A percentile compares a stretch with the other conserved stretches of the same genome.
phyloP scores from a whole-genome alignment of 2,113 vertebrate species.

The Phyllostomus hastatus region DNA sequence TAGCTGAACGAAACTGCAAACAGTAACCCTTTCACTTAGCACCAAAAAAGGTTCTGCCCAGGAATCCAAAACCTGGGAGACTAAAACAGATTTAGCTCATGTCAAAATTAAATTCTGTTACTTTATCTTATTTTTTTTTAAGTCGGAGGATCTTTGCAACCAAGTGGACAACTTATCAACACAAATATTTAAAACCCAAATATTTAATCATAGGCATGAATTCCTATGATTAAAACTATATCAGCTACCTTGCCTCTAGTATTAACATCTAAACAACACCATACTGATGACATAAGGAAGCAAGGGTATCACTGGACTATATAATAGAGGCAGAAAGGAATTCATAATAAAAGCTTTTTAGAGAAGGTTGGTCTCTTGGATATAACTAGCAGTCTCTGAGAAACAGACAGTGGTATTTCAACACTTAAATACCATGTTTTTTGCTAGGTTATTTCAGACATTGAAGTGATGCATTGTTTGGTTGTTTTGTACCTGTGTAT shows the following conservation, averaged over 20 bases:
- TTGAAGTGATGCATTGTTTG: conserved; percentile 80
- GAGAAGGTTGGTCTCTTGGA: conserved; percentile 75
- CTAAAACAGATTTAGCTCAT: neutral
- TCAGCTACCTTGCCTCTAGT: conserved; percentile 45
- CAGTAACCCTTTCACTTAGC: conserved; percentile 70
- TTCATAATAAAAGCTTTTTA: conserved; percentile 77
- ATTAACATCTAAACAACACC: conserved; percentile 74
- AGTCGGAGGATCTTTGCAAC: neutral
- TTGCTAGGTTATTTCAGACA: conserved; percentile 80
- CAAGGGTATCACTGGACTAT: conserved; percentile 66
- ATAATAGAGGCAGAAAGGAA: conserved; percentile 78
- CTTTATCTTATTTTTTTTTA: neutral
- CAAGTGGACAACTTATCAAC: conserved; percentile 31
- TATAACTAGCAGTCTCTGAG: conserved; percentile 76
- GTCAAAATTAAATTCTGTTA: neutral
- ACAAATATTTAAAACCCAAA: neutral
- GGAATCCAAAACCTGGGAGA: conserved; percentile 19
- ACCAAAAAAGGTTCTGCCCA: conserved; percentile 46
- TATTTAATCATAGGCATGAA: neutral
- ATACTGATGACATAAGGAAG: conserved; percentile 61
- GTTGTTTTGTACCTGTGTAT: conserved; percentile 62
- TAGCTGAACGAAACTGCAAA: conserved; percentile 70
- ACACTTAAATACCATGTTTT: conserved; percentile 76
- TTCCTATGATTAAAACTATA: neutral
- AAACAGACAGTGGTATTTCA: conserved; percentile 68